Evolutionary conservation across 2,113 vertebrate species (phyloP).

Genomic region (Syngnathus floridae): DNA sequence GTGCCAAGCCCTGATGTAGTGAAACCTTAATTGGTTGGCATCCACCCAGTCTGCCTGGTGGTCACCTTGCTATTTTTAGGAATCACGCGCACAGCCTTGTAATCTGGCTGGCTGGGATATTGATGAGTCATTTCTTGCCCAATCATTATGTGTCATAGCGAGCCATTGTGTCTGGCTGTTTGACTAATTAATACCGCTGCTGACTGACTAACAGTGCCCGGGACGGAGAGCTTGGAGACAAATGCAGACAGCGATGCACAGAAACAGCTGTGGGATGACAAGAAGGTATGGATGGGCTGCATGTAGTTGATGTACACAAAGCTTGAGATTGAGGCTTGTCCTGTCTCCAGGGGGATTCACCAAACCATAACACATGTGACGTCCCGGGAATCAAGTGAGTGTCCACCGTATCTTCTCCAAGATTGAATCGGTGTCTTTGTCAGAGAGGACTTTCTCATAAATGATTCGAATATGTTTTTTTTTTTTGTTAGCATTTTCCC

Average conservation of each 20-base stretch:
- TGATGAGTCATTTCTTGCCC: conserved; percentile 50
- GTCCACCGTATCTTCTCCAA: not conserved
- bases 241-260: conserved; percentile 76
- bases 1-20: conserved; percentile 31
- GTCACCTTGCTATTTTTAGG: conserved; percentile 59
- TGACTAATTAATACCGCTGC: conserved; percentile 77
- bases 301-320: not conserved
- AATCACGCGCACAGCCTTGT: conserved; percentile 37
- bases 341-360: conserved; percentile 74
- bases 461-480: not conserved
- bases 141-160: conserved; percentile 32
- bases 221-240: conserved; percentile 79
- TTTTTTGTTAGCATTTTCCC: conserved; percentile 82
- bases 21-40: conserved; percentile 43
- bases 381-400: conserved; percentile 98
- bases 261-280: conserved; percentile 86
- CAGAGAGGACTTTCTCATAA: not conserved
- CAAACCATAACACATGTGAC: conserved; percentile 88
- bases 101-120: conserved; percentile 37
- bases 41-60: conserved; percentile 45
- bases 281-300: conserved; percentile 72
- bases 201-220: conserved; percentile 86
- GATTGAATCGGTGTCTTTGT: not conserved
- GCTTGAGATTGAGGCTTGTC: conserved; percentile 18
- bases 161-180: conserved; percentile 45